Evolutionary conservation across 1,140 invertebrate genomes (phyloP).

Genomic region (Tenebrio molitor): DNA sequence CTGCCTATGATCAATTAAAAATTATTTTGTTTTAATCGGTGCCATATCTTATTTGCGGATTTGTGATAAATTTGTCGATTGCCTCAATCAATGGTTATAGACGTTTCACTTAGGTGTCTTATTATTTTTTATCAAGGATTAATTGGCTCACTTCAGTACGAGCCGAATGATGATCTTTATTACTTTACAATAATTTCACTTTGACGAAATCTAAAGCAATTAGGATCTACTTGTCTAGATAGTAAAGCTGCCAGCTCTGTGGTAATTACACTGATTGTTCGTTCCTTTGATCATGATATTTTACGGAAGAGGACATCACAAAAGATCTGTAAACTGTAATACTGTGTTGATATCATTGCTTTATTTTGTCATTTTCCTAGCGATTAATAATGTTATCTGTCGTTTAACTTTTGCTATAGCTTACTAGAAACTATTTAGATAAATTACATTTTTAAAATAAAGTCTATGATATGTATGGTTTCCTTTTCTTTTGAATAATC

Average conservation of each 20-base stretch:
- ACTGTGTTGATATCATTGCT: no score
- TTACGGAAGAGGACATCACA: background rate
- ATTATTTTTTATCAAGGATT: background rate
- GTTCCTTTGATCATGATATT: background rate
- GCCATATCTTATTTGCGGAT: background rate
- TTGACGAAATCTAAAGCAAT: background rate
- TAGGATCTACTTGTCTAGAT: background rate
- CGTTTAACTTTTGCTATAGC: no score
- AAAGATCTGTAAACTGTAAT: no score
- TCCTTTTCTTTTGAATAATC: no score
- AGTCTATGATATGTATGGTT: no score
- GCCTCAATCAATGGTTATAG: background rate
- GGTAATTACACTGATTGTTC: background rate
- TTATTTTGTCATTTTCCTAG: no score
- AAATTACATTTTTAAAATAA: no score
- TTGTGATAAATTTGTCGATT: background rate
- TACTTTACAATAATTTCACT: background rate
- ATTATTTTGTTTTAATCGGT: slow-evolving; percentile 11
- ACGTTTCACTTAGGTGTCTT: background rate
- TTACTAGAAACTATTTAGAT: no score
- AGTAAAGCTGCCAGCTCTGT: background rate
- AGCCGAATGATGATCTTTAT: background rate
- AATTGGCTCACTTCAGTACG: background rate
- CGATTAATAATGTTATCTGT: no score
- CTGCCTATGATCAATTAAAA: background rate